These are phyloP conservation scores for Neopipo cinnamomea DNA, from an alignment of 2,113 vertebrate species.

Conservation along the genomic window DNA sequence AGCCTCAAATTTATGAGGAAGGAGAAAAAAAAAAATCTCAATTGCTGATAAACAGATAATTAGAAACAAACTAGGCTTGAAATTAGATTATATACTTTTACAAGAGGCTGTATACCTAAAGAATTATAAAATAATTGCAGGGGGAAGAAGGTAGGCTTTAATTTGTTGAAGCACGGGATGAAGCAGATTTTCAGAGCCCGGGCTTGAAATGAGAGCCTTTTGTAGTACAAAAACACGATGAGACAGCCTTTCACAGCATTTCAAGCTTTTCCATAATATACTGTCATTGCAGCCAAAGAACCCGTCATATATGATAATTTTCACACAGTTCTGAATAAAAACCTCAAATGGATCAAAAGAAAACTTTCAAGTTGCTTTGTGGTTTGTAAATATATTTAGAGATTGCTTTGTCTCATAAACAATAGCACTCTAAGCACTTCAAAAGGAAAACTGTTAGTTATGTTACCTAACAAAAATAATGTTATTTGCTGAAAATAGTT, in stretches of 20 bases:
- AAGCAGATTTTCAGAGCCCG: slow-evolving; percentile 37
- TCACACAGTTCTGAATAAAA: slow-evolving; percentile 9
- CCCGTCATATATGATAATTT: slow-evolving; percentile 50
- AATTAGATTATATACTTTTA: slow-evolving; percentile 56
- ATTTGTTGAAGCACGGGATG: slow-evolving; percentile 30
- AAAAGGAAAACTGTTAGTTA: slow-evolving; percentile 1
- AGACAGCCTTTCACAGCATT: slow-evolving; percentile 56
- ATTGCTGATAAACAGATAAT: slow-evolving; percentile 11
- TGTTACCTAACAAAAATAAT: not conserved
- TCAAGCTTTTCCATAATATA: slow-evolving; percentile 49
- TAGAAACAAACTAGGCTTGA: slow-evolving; percentile 40
- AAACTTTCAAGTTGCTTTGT: slow-evolving; percentile 40
- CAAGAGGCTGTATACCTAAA: not conserved
- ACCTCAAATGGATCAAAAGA: slow-evolving; percentile 52
- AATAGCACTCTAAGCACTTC: slow-evolving; percentile 31
- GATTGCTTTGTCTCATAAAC: slow-evolving; percentile 35
- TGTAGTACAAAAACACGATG: slow-evolving; percentile 56
- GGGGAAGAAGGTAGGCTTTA: slow-evolving; percentile 6
- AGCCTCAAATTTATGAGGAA: not conserved
- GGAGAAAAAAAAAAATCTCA: not conserved
- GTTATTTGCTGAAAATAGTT: not conserved
- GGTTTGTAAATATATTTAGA: slow-evolving; percentile 41
- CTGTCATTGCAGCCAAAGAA: slow-evolving; percentile 43
- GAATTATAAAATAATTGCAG: slow-evolving; percentile 25
- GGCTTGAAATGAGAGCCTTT: slow-evolving; percentile 50